A percentile compares a stretch with the other conserved stretches of the same genome.
Evolutionary conservation across 2,113 vertebrate genomes (phyloP).

Genomic region (Macquaria ambigua): DNA sequence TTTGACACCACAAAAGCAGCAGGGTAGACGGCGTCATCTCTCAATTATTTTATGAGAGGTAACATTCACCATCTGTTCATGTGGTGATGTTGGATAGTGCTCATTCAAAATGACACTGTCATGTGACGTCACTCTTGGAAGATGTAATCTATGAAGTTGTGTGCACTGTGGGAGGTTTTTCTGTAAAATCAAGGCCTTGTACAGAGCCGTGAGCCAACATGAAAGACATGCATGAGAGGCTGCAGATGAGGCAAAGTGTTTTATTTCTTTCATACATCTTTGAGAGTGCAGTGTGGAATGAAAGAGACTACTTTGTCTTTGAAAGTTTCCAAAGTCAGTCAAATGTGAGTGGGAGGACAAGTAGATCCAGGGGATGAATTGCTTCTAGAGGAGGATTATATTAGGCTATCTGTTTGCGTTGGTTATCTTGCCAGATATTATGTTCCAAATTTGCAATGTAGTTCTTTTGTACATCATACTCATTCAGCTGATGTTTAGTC

Average conservation of each 20-base stretch:
- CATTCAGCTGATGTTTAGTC: background rate
- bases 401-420: constrained; percentile 7
- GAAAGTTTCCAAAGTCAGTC: constrained; percentile 38
- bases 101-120: constrained; percentile 22
- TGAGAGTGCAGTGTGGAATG: constrained; percentile 15
- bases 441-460: constrained; percentile 16
- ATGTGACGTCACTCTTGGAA: constrained; percentile 50
- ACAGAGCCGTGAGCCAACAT: constrained; percentile 28
- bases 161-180: constrained; percentile 28
- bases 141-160: constrained; percentile 42
- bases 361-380: constrained; percentile 12
- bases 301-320: constrained; percentile 39
- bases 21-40: constrained; percentile 25
- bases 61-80: constrained; percentile 63
- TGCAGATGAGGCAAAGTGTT: constrained; percentile 37
- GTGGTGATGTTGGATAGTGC: constrained; percentile 33
- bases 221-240: constrained; percentile 43
- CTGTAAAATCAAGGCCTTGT: constrained; percentile 20
- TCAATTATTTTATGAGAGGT: constrained; percentile 57
- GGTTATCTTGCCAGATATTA: constrained; percentile 26
- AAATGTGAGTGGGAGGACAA: constrained; percentile 36
- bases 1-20: constrained; percentile 43
- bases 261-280: constrained; percentile 42
- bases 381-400: constrained; percentile 33
- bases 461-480: constrained; percentile 7